These are phyloP conservation scores for Pseudorectes ferrugineus DNA, from an alignment of 2,113 vertebrate genomes.

Conservation along the genomic window DNA sequence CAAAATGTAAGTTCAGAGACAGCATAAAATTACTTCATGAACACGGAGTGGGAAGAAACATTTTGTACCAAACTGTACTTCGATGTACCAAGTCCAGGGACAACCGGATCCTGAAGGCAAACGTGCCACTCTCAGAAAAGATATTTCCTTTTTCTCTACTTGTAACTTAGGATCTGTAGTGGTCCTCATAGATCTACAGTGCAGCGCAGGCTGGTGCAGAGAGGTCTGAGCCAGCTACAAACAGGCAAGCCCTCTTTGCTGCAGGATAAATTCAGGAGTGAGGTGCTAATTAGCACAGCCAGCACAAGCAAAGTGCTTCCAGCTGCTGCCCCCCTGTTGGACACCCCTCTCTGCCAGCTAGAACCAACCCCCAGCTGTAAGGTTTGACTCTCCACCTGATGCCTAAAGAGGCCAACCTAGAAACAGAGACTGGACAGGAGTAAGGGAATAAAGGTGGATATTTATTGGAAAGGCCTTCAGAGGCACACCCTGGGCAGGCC, in stretches of 20 bases:
- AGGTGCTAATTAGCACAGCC: neutral
- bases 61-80: neutral
- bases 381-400: neutral
- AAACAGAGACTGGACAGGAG: too few relatives aligned
- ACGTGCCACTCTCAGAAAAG: neutral
- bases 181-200: rapidly evolving
- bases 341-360: neutral
- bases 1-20: neutral
- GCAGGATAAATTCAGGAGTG: neutral
- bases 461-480: too few relatives aligned
- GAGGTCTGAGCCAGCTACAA: neutral
- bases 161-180: neutral
- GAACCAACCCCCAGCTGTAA: neutral
- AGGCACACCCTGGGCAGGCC: too few relatives aligned
- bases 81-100: neutral
- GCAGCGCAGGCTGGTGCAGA: neutral
- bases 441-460: too few relatives aligned
- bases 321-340: neutral
- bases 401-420: too few relatives aligned
- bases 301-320: neutral
- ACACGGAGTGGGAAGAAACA: neutral
- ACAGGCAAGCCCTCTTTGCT: neutral
- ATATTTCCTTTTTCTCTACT: neutral
- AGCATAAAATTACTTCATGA: neutral
- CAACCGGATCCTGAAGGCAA: neutral